These are phyloP conservation scores for Lasioglossum zephyrum DNA, from an alignment of 2,888 invertebrate genomes.

Conservation along the genomic window DNA sequence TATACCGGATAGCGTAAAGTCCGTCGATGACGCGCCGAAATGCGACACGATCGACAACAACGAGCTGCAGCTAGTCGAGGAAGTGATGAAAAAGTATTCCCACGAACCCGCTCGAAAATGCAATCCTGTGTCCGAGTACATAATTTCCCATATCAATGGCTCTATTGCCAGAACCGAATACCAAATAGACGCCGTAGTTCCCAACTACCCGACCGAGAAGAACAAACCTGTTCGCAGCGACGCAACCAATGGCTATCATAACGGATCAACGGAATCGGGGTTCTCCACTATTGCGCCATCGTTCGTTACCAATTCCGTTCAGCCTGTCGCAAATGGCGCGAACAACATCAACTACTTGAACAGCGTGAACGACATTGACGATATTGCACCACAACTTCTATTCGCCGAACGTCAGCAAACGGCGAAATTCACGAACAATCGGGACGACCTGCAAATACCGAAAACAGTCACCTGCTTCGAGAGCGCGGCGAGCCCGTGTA, in stretches of 20 bases:
- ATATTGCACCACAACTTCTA: not conserved
- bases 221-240: not conserved
- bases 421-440: not conserved
- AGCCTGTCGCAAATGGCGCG: too few species aligned
- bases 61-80: constrained; percentile 74
- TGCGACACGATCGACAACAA: constrained; percentile 63
- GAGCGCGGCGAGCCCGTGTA: constrained; percentile 4
- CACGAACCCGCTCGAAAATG: not conserved
- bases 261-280: not conserved
- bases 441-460: constrained; percentile 72
- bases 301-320: not conserved
- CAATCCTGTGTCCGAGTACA: not conserved
- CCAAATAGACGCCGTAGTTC: not conserved
- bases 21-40: not conserved
- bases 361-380: accelerated
- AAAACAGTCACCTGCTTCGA: constrained; percentile 67
- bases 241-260: not conserved
- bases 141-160: not conserved
- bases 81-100: constrained; percentile 50
- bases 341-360: too few species aligned
- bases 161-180: not conserved
- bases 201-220: not conserved
- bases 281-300: not conserved
- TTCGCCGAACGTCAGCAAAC: not conserved
- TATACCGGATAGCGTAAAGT: constrained; percentile 48